phyloP scores from a whole-genome alignment of 2,113 vertebrate species.

The Heloderma charlesbogerti region DNA sequence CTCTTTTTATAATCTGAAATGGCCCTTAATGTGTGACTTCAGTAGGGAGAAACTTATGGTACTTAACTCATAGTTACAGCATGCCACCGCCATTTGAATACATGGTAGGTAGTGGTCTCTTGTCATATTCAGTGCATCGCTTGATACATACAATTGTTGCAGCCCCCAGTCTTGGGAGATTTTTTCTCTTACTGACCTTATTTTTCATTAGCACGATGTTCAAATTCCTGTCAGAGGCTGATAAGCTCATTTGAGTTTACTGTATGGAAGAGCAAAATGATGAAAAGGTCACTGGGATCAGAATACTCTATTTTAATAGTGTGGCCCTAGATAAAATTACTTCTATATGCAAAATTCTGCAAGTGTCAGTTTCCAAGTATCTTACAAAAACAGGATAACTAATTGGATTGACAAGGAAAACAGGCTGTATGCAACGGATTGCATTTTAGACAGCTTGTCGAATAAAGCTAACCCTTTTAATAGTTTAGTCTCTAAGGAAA shows the following conservation, averaged over 20 bases:
- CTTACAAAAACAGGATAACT: slow-evolving; percentile 25
- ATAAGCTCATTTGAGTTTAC: slow-evolving; percentile 30
- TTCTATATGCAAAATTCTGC: slow-evolving; percentile 1
- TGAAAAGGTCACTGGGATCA: slow-evolving; percentile 18
- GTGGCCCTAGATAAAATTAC: slow-evolving; percentile 1
- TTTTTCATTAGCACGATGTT: neutral
- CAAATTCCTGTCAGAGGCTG: neutral
- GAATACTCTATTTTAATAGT: neutral
- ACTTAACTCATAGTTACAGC: neutral
- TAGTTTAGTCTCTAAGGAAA: slow-evolving; percentile 21
- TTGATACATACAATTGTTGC: neutral
- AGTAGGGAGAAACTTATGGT: neutral
- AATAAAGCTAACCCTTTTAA: slow-evolving; percentile 35
- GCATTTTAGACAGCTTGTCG: slow-evolving; percentile 41
- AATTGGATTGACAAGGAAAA: slow-evolving; percentile 42
- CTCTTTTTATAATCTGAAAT: neutral
- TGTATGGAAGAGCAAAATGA: slow-evolving; percentile 11
- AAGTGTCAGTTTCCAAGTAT: neutral
- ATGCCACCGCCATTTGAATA: neutral
- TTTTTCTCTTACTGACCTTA: neutral
- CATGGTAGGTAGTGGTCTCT: neutral
- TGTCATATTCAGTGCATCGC: neutral
- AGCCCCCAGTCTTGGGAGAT: neutral
- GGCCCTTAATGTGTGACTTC: neutral
- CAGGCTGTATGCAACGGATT: slow-evolving; percentile 20